Evolutionary conservation across 2,888 invertebrate species (phyloP).

Genomic region (Invenusta paracnida): DNA sequence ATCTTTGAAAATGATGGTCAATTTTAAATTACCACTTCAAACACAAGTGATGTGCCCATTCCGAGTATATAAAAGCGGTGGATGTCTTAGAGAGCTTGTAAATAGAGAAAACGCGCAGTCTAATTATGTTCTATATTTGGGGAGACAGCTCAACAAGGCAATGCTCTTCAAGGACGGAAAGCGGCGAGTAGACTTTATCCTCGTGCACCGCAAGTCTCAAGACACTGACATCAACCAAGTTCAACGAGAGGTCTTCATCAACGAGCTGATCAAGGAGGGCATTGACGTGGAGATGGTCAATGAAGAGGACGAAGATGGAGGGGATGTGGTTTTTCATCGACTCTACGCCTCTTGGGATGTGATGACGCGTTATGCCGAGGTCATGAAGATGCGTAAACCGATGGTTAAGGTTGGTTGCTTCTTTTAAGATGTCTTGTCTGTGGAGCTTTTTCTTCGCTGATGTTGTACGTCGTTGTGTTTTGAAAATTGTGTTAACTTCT

Average conservation of each 20-base stretch:
- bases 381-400: constrained; percentile 31
- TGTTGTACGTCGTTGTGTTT: too few relatives aligned
- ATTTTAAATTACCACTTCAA: too few relatives aligned
- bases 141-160: constrained; percentile 22
- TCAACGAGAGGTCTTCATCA: constrained; percentile 1
- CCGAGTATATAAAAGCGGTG: too few relatives aligned
- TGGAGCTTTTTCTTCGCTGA: too few relatives aligned
- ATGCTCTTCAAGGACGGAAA: constrained; percentile 28
- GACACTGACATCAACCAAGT: not conserved
- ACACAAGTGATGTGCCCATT: too few relatives aligned
- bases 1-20: too few relatives aligned
- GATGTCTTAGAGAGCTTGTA: too few relatives aligned
- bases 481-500: too few relatives aligned
- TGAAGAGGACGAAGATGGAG: not conserved
- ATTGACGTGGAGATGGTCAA: not conserved
- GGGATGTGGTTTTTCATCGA: constrained; percentile 6
- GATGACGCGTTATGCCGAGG: constrained; percentile 28
- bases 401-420: constrained; percentile 33
- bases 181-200: constrained; percentile 20
- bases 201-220: not conserved
- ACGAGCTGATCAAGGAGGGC: constrained; percentile 24
- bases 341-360: constrained; percentile 21
- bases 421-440: too few relatives aligned
- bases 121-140: too few relatives aligned
- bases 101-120: too few relatives aligned